Evolutionary conservation across 1,140 invertebrate species (phyloP).

Genomic region (Helicoverpa armigera): DNA sequence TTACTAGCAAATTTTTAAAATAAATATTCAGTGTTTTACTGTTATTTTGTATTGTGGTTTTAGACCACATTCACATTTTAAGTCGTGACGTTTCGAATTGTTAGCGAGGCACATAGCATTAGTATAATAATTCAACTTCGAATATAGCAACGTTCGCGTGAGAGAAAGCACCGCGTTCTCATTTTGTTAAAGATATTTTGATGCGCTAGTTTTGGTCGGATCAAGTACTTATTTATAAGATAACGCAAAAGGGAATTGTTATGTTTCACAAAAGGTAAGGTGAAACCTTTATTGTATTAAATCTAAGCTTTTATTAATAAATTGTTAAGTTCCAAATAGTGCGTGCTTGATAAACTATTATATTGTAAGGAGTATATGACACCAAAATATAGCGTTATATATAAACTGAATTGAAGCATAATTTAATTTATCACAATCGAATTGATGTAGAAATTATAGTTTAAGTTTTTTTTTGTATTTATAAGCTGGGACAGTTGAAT

Average conservation of each 20-base stretch:
- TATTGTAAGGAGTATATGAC: neutral
- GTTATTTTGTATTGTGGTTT: neutral
- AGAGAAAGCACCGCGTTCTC: neutral
- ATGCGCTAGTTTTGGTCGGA: constrained; percentile 26
- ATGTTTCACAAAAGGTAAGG: no score
- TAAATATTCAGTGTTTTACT: neutral
- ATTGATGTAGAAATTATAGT: constrained; percentile 18
- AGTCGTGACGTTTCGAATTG: constrained; percentile 7
- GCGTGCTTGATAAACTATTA: no score
- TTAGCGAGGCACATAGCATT: constrained; percentile 4
- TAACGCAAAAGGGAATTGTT: constrained; percentile 8
- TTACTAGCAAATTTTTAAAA: neutral
- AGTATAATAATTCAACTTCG: constrained; percentile 5
- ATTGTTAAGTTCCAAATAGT: no score
- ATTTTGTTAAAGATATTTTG: constrained; percentile 34
- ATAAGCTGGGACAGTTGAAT: neutral
- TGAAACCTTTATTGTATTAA: no score
- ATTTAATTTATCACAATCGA: constrained; percentile 30
- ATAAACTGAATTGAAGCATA: constrained; percentile 16
- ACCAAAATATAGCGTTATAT: neutral
- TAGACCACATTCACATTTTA: neutral
- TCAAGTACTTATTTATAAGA: constrained; percentile 15
- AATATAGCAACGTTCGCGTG: constrained; percentile 22
- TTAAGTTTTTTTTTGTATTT: constrained; percentile 7
- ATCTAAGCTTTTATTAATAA: no score